phyloP scores from a whole-genome alignment of 2,113 vertebrate species.

The Bubo bubo region DNA sequence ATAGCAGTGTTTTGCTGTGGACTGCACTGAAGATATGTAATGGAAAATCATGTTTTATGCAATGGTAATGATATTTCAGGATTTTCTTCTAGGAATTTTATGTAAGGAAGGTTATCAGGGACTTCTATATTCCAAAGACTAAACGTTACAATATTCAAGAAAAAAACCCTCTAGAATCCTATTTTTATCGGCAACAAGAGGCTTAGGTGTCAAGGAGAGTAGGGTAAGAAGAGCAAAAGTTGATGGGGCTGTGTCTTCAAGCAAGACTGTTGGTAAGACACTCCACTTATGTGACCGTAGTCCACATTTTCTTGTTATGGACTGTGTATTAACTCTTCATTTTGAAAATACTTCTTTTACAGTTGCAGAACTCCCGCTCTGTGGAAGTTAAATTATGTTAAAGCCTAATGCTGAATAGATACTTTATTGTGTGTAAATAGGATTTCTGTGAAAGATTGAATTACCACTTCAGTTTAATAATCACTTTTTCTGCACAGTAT shows the following conservation, averaged over 20 bases:
- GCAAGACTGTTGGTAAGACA: neutral
- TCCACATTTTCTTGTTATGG: neutral
- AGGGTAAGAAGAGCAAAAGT: neutral
- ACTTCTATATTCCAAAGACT: neutral
- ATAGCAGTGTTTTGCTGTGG: neutral
- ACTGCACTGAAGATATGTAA: neutral
- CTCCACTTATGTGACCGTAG: neutral
- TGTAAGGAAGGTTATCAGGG: neutral
- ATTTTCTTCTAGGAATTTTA: neutral
- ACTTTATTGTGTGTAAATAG: neutral
- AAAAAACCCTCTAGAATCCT: neutral
- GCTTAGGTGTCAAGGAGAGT: neutral
- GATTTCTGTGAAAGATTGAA: neutral
- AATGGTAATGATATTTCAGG: neutral
- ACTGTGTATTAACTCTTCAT: neutral
- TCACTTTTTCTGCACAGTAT: neutral
- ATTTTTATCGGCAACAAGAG: neutral
- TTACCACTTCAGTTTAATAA: neutral
- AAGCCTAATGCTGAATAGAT: neutral
- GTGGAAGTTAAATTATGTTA: neutral
- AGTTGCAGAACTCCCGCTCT: neutral
- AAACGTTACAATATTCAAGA: neutral
- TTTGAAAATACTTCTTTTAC: neutral
- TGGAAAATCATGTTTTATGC: neutral
- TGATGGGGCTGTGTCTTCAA: neutral